Base-by-base conservation (phyloP, 1,140 invertebrate species). In the Tribolium madens region DNA sequence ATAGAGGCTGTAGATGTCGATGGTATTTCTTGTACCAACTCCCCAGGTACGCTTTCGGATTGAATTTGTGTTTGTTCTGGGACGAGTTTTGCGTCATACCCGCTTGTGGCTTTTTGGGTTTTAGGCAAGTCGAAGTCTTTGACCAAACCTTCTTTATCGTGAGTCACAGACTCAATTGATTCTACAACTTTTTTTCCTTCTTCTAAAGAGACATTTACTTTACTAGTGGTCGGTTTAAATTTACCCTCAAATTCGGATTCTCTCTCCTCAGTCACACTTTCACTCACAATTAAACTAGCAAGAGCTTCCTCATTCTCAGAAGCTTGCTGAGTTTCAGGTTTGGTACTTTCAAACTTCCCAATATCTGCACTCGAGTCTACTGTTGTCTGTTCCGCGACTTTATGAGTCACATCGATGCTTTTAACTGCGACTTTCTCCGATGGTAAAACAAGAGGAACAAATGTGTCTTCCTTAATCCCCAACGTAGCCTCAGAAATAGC, bases 151-250 rank as follows among this genome's bases (percentile, higher is more conserved):
- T 87, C 87, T 74, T 83, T 86, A 74, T 85, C 81, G 72, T 86
- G 78, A 52, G 81, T 75, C 17, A 84, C 77, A 33, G 86, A 71
- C 81, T 87, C 86, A 17, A 80, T 83, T 10, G 85, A 74, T 33
- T 75, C 83, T 48, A 84, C 76, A 15, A 81, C 82, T 68, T 79
- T 78, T 78, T 81, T 85, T 26, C 82, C 86, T 83, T 89, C 86
- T 72, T 88, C 87, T 47, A 90, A 82, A 3, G 76, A 80, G 2
- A 88, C 73, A n/a, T 86, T 82, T 1, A 86, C 88, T 71, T 79
- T 85, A 33, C 84, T 83, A 17, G 79, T 81, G 47, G 77, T 73
- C 33, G 86, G 85, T 79, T 83, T 73, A 76, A 87, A 85, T 79
- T 82, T 80, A 7, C 79, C 84, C 50, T 72, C 69, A 76, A 87